Conservation (phyloP, 2,888 invertebrate species). For the Steinernema hermaphroditum region DNA sequence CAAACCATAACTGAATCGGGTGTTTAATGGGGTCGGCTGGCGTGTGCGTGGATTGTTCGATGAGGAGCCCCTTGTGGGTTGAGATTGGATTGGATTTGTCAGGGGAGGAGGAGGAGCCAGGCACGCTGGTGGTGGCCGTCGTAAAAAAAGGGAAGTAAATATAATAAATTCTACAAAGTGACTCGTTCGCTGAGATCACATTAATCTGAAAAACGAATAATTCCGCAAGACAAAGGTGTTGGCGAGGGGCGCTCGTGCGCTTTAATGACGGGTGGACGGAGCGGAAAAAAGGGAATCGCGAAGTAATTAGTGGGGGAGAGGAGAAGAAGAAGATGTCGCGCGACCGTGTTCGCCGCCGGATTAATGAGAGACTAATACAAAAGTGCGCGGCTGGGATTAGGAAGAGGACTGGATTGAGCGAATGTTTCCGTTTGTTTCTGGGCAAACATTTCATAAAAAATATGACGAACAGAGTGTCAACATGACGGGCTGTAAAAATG, state of each 20-base stretch:
- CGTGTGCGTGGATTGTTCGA: not conserved
- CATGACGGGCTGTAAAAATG: no score
- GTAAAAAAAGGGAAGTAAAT: slow-evolving; percentile 18
- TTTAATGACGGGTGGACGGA: not conserved
- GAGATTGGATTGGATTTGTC: not conserved
- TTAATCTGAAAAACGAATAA: slow-evolving; percentile 32
- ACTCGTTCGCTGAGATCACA: slow-evolving; percentile 30
- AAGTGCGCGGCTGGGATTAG: slow-evolving; percentile 20
- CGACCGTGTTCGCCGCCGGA: slow-evolving; percentile 17
- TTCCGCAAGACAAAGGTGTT: slow-evolving; percentile 27
- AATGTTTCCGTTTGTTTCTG: slow-evolving; percentile 18
- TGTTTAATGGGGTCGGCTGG: not conserved
- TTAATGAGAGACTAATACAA: slow-evolving; percentile 12
- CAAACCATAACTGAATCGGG: slow-evolving; percentile 25
- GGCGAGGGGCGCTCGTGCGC: not conserved
- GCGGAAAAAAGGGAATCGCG: slow-evolving; percentile 8
- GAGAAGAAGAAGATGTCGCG: slow-evolving; percentile 27
- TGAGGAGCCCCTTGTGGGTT: slow-evolving; percentile 18
- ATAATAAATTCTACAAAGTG: slow-evolving; percentile 30
- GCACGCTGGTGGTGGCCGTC: not conserved
- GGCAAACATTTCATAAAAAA: not conserved
- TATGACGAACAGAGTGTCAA: no score
- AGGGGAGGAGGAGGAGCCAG: slow-evolving; percentile 7
- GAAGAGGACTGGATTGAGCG: not conserved
- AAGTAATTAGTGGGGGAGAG: not conserved